Conservation (phyloP, 2,797 vertebrate species). For the Florisuga fusca region DNA sequence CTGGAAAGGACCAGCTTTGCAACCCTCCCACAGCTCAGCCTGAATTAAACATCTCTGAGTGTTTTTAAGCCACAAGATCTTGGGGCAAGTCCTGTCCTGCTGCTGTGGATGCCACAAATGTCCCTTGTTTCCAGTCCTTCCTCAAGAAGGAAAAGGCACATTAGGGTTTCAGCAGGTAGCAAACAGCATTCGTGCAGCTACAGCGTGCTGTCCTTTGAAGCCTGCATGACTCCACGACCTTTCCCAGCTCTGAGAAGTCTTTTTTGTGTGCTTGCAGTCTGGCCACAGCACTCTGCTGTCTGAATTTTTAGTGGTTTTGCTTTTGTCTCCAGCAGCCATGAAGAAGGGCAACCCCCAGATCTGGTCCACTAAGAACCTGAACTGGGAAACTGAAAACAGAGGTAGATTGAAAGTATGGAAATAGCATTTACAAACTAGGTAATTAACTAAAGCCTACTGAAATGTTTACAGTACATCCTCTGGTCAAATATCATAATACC, state of each 20-base stretch:
- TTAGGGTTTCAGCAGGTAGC: neutral
- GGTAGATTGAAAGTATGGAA: neutral
- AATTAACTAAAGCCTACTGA: neutral
- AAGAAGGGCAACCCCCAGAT: neutral
- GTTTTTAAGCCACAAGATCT: neutral
- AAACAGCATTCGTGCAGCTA: neutral
- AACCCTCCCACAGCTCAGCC: neutral
- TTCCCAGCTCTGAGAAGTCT: rapidly evolving
- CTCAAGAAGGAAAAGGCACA: neutral
- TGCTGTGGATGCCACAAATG: neutral
- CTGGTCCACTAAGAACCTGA: neutral
- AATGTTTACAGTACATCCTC: neutral
- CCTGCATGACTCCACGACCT: neutral
- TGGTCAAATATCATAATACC: neutral
- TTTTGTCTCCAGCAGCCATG: neutral
- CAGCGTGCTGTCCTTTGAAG: neutral
- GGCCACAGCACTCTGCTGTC: neutral
- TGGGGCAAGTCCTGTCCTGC: neutral
- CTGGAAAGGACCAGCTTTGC: neutral
- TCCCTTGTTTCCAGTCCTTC: neutral
- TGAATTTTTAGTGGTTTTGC: neutral
- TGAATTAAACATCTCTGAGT: neutral
- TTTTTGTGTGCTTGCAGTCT: neutral
- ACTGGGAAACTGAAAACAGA: neutral
- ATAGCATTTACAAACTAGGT: neutral